Evolutionary conservation across 1,140 invertebrate species (phyloP).

Genomic region (Phenacoccus solenopsis): DNA sequence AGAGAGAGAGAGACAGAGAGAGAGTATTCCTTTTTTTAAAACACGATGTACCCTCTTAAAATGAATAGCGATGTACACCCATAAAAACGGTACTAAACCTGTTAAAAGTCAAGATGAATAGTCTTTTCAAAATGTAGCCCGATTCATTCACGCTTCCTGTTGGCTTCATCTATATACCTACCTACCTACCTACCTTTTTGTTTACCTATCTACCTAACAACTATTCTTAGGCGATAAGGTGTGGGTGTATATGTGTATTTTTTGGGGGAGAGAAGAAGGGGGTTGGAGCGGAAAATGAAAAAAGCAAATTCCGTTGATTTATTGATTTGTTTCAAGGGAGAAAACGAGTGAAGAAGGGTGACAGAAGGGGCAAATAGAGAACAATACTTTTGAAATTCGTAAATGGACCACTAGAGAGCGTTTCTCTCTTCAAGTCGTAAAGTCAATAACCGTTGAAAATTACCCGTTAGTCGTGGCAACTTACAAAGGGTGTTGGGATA

Average conservation of each 20-base stretch:
- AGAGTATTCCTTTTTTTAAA: no score
- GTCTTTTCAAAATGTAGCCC: not conserved
- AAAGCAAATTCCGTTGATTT: not conserved
- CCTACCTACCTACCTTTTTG: no score
- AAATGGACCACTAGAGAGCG: slow-evolving; percentile 8
- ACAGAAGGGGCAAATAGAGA: not conserved
- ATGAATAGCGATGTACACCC: not conserved
- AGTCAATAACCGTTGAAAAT: slow-evolving; percentile 10
- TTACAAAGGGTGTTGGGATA: not conserved
- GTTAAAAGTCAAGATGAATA: not conserved
- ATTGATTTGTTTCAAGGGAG: slow-evolving; percentile 1
- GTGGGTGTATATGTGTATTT: not conserved
- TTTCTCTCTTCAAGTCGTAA: not conserved
- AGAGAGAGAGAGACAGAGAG: no score
- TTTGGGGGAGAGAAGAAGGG: no score
- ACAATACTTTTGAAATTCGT: not conserved
- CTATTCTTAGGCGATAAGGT: no score
- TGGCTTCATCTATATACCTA: no score
- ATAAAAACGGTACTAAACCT: not conserved
- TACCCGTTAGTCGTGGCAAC: not conserved
- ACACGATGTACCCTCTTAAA: not conserved
- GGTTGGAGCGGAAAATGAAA: no score
- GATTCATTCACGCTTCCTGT: slow-evolving; percentile 1
- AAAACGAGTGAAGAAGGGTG: not conserved
- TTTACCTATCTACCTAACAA: no score